Percentiles rank a stretch among this genome's conserved stretches.
Evolutionary conservation across 2,113 vertebrate species (phyloP).

Genomic region (Salvator merianae): DNA sequence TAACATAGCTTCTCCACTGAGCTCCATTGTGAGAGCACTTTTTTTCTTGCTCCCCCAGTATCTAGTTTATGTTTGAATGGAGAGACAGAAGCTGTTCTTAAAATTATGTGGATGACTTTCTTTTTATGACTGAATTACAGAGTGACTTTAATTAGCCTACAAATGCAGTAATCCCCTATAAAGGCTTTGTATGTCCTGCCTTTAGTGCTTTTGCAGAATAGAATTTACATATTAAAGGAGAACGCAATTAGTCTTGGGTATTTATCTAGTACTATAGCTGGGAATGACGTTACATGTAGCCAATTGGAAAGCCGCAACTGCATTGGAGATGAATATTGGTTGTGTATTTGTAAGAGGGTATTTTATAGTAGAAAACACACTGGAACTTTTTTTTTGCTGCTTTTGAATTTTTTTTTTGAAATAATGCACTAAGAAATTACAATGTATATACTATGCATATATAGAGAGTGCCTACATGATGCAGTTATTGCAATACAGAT

Average conservation of each 20-base stretch:
- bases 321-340: not conserved
- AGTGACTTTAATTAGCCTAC: constrained; percentile 58
- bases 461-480: too few species aligned
- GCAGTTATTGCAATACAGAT: too few species aligned
- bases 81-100: constrained; percentile 27
- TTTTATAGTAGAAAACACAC: constrained; percentile 54
- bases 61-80: constrained; percentile 49
- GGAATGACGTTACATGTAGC: constrained; percentile 54
- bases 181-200: constrained; percentile 47
- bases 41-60: constrained; percentile 38
- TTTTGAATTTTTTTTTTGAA: constrained; percentile 54
- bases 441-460: constrained; percentile 28
- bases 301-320: constrained; percentile 27
- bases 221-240: constrained; percentile 66
- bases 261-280: constrained; percentile 58
- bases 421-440: constrained; percentile 46
- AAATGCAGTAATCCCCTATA: constrained; percentile 59
- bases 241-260: constrained; percentile 66
- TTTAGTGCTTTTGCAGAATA: constrained; percentile 50
- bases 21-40: constrained; percentile 4
- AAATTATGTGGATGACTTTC: constrained; percentile 56
- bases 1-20: constrained; percentile 37
- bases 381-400: constrained; percentile 31
- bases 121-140: constrained; percentile 55
- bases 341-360: constrained; percentile 21